Evolutionary conservation across 2,797 vertebrate species (phyloP).

Genomic region (Adrianichthys oophorus): DNA sequence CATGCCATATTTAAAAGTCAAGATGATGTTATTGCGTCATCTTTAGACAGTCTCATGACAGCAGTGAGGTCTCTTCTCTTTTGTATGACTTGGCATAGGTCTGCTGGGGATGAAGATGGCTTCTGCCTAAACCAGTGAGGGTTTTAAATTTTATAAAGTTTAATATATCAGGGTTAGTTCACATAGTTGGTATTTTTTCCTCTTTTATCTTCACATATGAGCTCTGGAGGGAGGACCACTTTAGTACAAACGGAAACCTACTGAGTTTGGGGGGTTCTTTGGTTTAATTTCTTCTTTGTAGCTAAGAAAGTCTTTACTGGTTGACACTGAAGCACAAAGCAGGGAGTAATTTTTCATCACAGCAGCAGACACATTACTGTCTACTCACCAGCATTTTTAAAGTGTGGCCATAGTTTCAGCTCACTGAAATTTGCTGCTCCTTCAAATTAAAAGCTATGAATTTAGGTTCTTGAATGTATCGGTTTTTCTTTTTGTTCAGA

Average conservation of each 20-base stretch:
- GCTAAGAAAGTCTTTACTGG: conserved; percentile 54
- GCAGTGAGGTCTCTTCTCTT: conserved; percentile 52
- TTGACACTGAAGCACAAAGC: conserved; percentile 65
- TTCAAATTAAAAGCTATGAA: conserved; percentile 66
- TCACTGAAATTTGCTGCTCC: conserved; percentile 38
- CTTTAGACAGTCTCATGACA: conserved; percentile 33
- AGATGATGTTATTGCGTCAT: conserved; percentile 34
- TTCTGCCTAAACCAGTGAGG: conserved; percentile 55
- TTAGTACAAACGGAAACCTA: conserved; percentile 30
- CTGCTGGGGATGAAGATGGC: conserved; percentile 38
- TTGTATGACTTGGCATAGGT: conserved; percentile 68
- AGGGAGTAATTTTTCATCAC: conserved; percentile 48
- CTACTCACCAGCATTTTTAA: conserved; percentile 33
- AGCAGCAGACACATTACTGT: conserved; percentile 53
- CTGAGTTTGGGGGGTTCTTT: conserved; percentile 27
- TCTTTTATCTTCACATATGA: conserved; percentile 38
- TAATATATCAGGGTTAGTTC: conserved; percentile 61
- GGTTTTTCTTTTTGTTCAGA: conserved; percentile 16
- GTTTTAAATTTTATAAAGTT: conserved; percentile 65
- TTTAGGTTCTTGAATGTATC: conserved; percentile 49
- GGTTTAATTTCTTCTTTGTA: conserved; percentile 40
- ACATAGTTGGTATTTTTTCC: conserved; percentile 32
- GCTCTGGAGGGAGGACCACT: conserved; percentile 29
- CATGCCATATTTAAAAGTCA: conserved; percentile 52
- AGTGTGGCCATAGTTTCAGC: conserved; percentile 37